Base-by-base conservation (phyloP, 2,113 vertebrate genomes). In the Cyanoderma ruficeps region DNA sequence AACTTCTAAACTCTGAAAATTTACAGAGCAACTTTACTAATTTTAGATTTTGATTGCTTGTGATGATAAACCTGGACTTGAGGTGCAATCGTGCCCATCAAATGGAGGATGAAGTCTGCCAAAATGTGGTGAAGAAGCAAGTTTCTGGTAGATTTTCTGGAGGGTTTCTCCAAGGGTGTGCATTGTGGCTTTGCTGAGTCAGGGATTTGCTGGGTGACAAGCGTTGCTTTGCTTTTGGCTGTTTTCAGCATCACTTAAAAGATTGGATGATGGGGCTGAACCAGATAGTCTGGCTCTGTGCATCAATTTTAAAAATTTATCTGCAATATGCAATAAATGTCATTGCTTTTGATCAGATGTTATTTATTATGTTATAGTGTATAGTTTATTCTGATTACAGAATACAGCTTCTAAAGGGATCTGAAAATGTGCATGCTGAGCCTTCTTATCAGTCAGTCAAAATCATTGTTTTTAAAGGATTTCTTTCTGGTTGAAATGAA, bases 181-280 rank as follows among this genome's bases (percentile, higher is more conserved):
- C 0, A 0, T 24, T 47, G 53, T 2, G 6, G 7, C 50, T 84
- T 64, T 72, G 30, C 30, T 1, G 4, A 31, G 23, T 42, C n/a
- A 25, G 24, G 59, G 46, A 28, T 74, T 52, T 1, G 1, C 22
- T 57, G 19, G 19, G 10, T 72, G 30, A 47, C 4, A 18, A 64
- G 31, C 17, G 7, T 56, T 71, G 49, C 28, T 69, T 83, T 83
- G 44, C 20, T 60, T 71, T 61, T 37, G 87, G 27, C 20, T 63
- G 4, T 44, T 88, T 77, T 28, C n/a, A 72, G 19, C 23, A 63
- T 15, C 31, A n/a, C 27, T 65, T 71, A 25, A 11, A 12, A 60
- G 50, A 46, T 0, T 47, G 65, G 41, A 39, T 74, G 37, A 24
- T 31, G 39, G 1, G 6, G 24, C 47, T 85, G 42, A 60, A 70